phyloP scores from a whole-genome alignment of 2,888 invertebrate genomes.

The Polymixis flavicincta region DNA sequence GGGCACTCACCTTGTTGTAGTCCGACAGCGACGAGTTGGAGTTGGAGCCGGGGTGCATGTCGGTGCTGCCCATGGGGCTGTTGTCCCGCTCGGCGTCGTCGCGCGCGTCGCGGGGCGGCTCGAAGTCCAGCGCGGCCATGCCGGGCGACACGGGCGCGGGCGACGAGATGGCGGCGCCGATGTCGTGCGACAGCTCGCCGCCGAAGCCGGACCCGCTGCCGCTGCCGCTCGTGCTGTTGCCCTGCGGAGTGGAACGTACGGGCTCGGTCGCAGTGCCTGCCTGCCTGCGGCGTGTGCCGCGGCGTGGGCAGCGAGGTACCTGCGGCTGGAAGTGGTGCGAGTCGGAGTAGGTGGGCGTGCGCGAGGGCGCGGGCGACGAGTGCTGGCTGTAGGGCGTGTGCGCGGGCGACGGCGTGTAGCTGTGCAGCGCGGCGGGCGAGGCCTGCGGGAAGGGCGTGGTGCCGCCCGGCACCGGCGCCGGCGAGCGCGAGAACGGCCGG shows the following conservation, averaged over 20 bases:
- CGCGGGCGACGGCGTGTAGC: conserved; percentile 85
- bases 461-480: conserved; percentile 68
- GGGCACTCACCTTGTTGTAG: conserved; percentile 79
- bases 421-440: conserved; percentile 76
- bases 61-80: conserved; percentile 67
- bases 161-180: conserved; percentile 94
- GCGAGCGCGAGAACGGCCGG: conserved; percentile 82
- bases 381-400: conserved; percentile 88
- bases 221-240: conserved; percentile 69
- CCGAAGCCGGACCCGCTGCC: conserved; percentile 82
- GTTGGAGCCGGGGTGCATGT: conserved; percentile 68
- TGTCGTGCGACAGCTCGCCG: conserved; percentile 94
- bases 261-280: too few species aligned
- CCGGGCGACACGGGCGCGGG: conserved; percentile 93
- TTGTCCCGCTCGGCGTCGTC: conserved; percentile 62
- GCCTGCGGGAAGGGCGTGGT: conserved; percentile 80
- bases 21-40: conserved; percentile 79
- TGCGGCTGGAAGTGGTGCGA: conserved; percentile 64
- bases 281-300: too few species aligned
- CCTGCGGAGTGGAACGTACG: conserved; percentile 60
- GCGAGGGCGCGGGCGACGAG: conserved; percentile 83
- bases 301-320: too few species aligned
- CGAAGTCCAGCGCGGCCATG: conserved; percentile 93
- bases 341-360: conserved; percentile 75
- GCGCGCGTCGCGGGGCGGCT: conserved; percentile 90